phyloP scores from a whole-genome alignment of 2,888 invertebrate genomes.

The Gisinianus flammeolus region DNA sequence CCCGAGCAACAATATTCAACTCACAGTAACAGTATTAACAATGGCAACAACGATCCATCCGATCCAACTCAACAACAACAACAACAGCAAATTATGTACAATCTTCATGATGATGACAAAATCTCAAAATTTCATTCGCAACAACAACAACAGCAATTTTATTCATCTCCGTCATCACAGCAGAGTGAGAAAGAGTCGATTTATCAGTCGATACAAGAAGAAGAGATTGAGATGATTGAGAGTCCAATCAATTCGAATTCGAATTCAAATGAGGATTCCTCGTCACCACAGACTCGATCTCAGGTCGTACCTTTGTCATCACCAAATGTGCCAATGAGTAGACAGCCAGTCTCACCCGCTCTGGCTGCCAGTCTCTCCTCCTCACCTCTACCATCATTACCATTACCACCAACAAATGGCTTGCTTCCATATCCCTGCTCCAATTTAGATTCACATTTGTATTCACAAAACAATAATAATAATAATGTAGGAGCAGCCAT shows the following conservation, averaged over 20 bases:
- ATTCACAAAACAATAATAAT: background rate
- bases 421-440: no score
- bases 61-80: no score
- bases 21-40: background rate
- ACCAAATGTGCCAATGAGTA: slow-evolving; percentile 10
- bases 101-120: background rate
- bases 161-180: background rate
- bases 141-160: background rate
- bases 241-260: background rate
- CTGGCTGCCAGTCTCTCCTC: slow-evolving; percentile 9
- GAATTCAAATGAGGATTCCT: background rate
- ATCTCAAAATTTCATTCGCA: background rate
- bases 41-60: background rate
- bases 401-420: background rate
- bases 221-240: background rate
- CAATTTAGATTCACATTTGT: no score
- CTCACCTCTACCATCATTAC: background rate
- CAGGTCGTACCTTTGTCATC: background rate
- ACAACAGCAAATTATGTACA: background rate
- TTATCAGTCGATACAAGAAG: slow-evolving; percentile 5
- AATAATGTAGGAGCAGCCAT: background rate
- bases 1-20: background rate
- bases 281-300: background rate
- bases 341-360: slow-evolving; percentile 1
- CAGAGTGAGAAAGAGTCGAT: background rate